Percentiles rank a stretch among this genome's conserved stretches.
phyloP scores from a whole-genome alignment of 2,888 invertebrate species.

The Scaeva pyrastri region DNA sequence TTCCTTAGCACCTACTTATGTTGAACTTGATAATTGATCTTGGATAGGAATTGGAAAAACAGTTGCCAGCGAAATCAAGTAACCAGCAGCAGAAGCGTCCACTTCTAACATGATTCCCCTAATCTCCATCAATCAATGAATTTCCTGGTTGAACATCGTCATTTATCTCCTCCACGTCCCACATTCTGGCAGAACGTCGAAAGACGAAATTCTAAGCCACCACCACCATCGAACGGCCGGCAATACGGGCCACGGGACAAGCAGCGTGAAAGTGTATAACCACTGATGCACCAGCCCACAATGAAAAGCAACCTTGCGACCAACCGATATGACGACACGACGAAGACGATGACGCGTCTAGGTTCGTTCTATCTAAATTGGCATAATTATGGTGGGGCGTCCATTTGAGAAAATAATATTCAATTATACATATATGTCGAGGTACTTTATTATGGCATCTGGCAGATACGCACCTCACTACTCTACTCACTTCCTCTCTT shows the following conservation, averaged over 20 bases:
- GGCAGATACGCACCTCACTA: conserved; percentile 49
- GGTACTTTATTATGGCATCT: conserved; percentile 61
- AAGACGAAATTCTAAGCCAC: conserved; percentile 63
- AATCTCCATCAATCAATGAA: conserved; percentile 74
- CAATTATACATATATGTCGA: conserved; percentile 67
- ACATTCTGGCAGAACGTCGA: conserved; percentile 68
- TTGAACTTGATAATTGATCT: conserved; percentile 71
- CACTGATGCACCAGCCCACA: conserved; percentile 42
- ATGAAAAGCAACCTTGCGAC: conserved; percentile 42
- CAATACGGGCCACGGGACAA: conserved; percentile 32
- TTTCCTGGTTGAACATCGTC: conserved; percentile 76
- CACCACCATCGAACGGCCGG: neutral
- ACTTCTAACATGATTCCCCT: conserved; percentile 67
- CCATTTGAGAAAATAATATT: conserved; percentile 72
- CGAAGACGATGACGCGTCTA: conserved; percentile 41
- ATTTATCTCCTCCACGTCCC: conserved; percentile 72
- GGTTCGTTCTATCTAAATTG: conserved; percentile 63
- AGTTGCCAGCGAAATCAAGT: conserved; percentile 40
- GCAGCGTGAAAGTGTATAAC: conserved; percentile 8
- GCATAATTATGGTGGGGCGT: conserved; percentile 73
- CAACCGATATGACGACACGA: no score
- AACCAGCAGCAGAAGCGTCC: conserved; percentile 12
- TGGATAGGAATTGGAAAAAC: conserved; percentile 58
- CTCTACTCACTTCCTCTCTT: conserved; percentile 14
- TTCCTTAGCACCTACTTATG: conserved; percentile 70